phyloP scores from a whole-genome alignment of 2,113 vertebrate species.

The Cricetomys ansorgei region DNA sequence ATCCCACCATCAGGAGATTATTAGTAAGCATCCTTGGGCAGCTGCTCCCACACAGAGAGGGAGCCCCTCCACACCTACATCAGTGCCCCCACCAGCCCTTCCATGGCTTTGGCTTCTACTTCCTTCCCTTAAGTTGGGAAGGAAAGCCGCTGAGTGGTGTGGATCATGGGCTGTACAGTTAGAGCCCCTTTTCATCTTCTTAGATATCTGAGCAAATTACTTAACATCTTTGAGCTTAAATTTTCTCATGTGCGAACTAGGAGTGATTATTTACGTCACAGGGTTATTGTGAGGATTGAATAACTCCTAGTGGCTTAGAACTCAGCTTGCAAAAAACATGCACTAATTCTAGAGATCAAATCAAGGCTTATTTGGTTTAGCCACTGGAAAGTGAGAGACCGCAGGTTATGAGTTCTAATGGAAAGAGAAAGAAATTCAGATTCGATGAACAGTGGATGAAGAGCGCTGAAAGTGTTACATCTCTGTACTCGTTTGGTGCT shows the following conservation, averaged over 20 bases:
- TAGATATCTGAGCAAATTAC: background rate
- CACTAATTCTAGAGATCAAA: background rate
- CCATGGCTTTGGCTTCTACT: background rate
- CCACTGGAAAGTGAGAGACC: background rate
- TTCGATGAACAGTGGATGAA: background rate
- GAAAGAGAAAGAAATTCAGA: conserved; percentile 12
- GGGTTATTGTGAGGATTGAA: background rate
- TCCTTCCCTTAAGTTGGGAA: background rate
- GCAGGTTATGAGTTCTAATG: background rate
- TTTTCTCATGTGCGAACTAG: conserved; percentile 29
- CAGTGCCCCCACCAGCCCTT: background rate
- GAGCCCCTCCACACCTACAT: background rate
- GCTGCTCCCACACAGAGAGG: background rate
- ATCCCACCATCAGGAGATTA: background rate
- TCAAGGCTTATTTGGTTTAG: background rate
- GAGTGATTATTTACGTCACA: background rate
- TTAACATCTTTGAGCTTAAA: background rate
- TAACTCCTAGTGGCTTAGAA: background rate
- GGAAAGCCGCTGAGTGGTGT: background rate
- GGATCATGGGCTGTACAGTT: background rate
- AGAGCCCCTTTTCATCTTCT: background rate
- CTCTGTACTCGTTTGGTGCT: background rate
- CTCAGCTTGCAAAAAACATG: background rate
- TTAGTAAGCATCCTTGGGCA: background rate
- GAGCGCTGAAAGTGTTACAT: background rate